Evolutionary conservation across 2,113 vertebrate genomes (phyloP), one percentile per base, ranked within the genome.

Genomic region (Mobula hypostoma): DNA sequence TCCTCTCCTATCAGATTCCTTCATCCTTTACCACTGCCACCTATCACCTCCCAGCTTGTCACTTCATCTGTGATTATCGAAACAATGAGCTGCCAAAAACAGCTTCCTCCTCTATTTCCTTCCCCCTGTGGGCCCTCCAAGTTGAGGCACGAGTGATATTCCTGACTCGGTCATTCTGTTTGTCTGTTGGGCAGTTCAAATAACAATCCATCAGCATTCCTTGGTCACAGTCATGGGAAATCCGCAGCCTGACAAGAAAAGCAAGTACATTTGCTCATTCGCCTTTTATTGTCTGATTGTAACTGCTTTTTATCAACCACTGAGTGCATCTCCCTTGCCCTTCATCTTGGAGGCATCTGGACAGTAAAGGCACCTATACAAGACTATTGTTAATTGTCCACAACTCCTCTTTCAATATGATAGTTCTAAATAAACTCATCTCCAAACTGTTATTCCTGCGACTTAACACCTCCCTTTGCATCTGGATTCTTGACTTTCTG

Each of bases 201-300:
- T 88, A 88, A 88, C 83, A 88, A n/a, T 63, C 83, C 11, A 29
- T 88, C 58, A 61, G 83, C 83, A 63, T 88, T 88, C 83, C 27
- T n/a, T 27, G 29, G 83, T 61, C 24, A n/a, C 83, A 88, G 83
- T 88, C 21, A 56, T n/a, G 56, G 29, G 83, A 58, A 88, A 88
- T 56, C 83, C 61, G 58, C 15, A 61, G 56, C 27, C 27, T 7
- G 7, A 5, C 4, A 24, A 63, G 27, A 7, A n/a, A 88, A 24
- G 56, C 27, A 63, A 2, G 27, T 88, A 56, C 61, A 15, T 88
- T 48, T 63, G 83, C 29, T 63, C 83, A n/a, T 12, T 88, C 29
- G 83, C 24, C 27, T 29, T 29, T 27, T 63, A 24, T 63, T 63
- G 27, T 56, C 48, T 1, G 48, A 9, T 58, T 58, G 48, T 58